Conservation (phyloP, 2,113 vertebrate genomes). For the Puntigrus tetrazona region DNA sequence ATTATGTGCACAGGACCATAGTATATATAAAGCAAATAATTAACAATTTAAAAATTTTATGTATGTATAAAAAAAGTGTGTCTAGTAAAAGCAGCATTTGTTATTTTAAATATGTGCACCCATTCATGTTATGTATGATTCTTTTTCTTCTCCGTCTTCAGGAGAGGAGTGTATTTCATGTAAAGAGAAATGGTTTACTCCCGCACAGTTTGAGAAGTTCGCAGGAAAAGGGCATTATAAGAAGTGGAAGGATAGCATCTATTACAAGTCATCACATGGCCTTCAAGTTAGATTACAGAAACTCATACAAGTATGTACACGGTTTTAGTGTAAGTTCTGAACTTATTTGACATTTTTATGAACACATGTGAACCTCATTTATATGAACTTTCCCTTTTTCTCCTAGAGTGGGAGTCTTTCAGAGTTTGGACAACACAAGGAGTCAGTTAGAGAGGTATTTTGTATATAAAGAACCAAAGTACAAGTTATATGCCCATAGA, state of each 20-base stretch:
- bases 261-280: not conserved
- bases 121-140: not conserved
- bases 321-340: not conserved
- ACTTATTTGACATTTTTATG: not conserved
- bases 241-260: conserved; percentile 62
- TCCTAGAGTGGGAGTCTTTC: not conserved
- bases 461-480: not conserved
- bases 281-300: not conserved
- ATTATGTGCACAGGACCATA: too few relatives aligned
- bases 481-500: not conserved
- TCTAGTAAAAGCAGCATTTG: not conserved
- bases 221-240: conserved; percentile 32
- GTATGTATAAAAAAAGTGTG: too few relatives aligned
- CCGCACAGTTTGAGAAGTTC: conserved; percentile 47
- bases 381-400: not conserved
- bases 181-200: conserved; percentile 13
- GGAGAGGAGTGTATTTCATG: conserved; percentile 55
- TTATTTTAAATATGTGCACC: not conserved
- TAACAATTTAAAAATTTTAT: too few relatives aligned
- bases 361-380: not conserved
- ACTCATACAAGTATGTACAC: conserved; percentile 53
- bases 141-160: conserved; percentile 27
- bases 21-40: too few relatives aligned
- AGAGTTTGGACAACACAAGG: not conserved
- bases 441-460: not conserved